Conservation (phyloP, 2,888 invertebrate genomes). For the Ormyrus thymus region DNA sequence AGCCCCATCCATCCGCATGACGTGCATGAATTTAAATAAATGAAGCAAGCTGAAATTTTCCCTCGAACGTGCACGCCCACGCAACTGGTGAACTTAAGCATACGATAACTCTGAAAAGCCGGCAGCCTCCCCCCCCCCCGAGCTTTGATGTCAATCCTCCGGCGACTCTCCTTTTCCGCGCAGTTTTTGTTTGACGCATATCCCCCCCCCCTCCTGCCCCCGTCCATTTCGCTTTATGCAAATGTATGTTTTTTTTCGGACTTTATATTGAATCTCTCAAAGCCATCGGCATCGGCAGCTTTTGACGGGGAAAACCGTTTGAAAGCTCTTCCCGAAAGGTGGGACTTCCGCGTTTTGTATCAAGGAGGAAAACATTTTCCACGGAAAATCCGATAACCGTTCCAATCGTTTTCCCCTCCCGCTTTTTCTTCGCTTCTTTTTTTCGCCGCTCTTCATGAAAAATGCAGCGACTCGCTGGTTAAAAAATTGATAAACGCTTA, state of each 20-base stretch:
- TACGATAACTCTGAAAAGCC: constrained; percentile 6
- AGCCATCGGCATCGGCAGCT: constrained; percentile 11
- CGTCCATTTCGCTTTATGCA: not conserved
- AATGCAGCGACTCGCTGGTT: not conserved
- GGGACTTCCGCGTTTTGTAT: too few relatives aligned
- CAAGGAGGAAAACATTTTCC: not conserved
- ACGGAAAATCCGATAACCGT: constrained; percentile 17
- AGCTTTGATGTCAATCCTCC: constrained; percentile 16
- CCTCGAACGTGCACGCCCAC: not conserved
- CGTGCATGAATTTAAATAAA: constrained; percentile 7
- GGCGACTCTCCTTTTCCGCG: not conserved
- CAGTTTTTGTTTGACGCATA: constrained; percentile 5
- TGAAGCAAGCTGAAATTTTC: constrained; percentile 17
- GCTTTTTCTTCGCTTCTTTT: not conserved
- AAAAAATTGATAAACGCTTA: too few relatives aligned
- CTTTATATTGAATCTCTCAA: constrained; percentile 41
- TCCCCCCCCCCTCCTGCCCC: not conserved
- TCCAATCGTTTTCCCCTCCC: constrained; percentile 8
- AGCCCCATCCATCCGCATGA: not conserved
- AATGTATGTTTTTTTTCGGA: constrained; percentile 11
- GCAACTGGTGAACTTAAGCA: not conserved
- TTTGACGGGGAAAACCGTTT: constrained; percentile 16
- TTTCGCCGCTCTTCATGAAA: not conserved
- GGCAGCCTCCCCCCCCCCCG: not conserved
- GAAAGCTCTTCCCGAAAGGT: not conserved